Evolutionary conservation across 2,888 invertebrate species (phyloP), one percentile per base, ranked within the genome.

Genomic region (Pachycephus smyrnensis): DNA sequence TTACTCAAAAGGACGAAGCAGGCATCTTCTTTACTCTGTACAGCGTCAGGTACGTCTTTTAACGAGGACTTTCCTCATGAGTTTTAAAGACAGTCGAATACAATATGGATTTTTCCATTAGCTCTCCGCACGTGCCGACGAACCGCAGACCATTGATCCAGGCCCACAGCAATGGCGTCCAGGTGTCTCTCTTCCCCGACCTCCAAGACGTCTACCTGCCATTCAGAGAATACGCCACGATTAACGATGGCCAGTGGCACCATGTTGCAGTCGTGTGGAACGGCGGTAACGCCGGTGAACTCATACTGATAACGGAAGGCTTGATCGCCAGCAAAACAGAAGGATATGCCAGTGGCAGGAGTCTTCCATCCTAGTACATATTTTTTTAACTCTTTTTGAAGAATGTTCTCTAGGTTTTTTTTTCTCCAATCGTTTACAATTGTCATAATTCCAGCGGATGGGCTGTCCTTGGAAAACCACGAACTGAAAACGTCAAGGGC

Each of bases 231-330:
- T 98, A 97, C 86, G 97, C 98, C 1, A 97, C 97, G 0, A 96
- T 98, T 32, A 98, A 98, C 88, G 98, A 98, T 88, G 98, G 98
- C 4, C 97, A 97, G 89, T 98, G 98, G 98, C 98, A 98, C 93
- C 98, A 98, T 88, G 95, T 98, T 40, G 97, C 98, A 69, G 94
- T 99, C 76, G 96, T 98, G n/a, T 98, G 98, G 98, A 96, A 97
- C 88, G 97, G 98, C 69, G 94, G 94, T 80, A 95, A 95, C 77
- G 96, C 96, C 9, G 98, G 98, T 32, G 96, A 96, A 90, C 92
- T 98, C 73, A 97, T 97, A 77, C 93, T 99, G 35, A 97, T 98
- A 76, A 98, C 98, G n/a, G 98, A 99, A 93, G 98, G 98, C 73
- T 94, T 98, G 75, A 97, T 98, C 83, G 97, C 98, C 40, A 98